Evolutionary conservation across 2,888 invertebrate genomes (phyloP).

Genomic region (Antitype chi): DNA sequence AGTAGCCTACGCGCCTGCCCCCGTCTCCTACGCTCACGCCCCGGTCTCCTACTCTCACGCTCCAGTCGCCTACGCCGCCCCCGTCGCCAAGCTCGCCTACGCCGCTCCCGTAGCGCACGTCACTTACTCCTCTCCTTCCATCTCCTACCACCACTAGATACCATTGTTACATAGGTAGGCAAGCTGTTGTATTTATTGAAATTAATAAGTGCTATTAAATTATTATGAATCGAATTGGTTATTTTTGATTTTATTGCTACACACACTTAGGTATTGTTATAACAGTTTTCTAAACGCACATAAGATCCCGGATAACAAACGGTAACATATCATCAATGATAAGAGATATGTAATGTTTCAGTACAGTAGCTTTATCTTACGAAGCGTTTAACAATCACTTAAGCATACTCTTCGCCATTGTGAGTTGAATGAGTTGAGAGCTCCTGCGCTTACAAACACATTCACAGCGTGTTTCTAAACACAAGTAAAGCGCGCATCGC

Average conservation of each 20-base stretch:
- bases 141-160: conserved; percentile 84
- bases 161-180: conserved; percentile 25
- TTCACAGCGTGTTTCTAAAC: no score
- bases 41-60: conserved; percentile 79
- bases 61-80: conserved; percentile 64
- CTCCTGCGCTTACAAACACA: no score
- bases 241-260: not conserved
- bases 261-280: no score
- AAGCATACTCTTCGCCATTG: no score
- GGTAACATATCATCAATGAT: no score
- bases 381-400: no score
- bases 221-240: conserved; percentile 44
- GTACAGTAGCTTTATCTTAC: no score
- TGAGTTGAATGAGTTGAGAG: no score
- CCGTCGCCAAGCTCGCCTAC: conserved; percentile 72
- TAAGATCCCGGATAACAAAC: no score
- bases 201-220: conserved; percentile 63
- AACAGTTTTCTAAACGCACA: no score
- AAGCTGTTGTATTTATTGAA: conserved; percentile 49
- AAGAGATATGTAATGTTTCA: no score
- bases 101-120: conserved; percentile 78
- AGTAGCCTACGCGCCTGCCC: conserved; percentile 74
- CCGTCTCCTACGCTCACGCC: conserved; percentile 81
- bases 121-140: conserved; percentile 81
- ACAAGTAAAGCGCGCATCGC: no score